A percentile compares a stretch with the other conserved stretches of the same genome.
Evolutionary conservation across 2,113 vertebrate genomes (phyloP).

Genomic region (Felis catus): DNA sequence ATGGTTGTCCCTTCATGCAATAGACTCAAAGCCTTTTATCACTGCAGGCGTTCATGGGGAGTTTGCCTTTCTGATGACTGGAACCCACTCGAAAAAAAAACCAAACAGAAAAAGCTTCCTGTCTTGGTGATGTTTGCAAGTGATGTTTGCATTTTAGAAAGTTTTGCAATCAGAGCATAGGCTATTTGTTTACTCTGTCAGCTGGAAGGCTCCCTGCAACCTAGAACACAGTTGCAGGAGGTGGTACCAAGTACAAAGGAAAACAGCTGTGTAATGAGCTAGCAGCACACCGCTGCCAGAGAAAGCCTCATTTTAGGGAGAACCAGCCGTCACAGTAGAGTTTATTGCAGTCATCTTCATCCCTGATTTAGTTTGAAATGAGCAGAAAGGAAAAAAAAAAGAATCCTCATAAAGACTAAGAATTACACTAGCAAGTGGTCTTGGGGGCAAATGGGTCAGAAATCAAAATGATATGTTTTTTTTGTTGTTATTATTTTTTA

Average conservation of each 20-base stretch:
- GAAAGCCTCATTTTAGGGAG: constrained; percentile 40
- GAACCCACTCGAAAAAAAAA: constrained; percentile 30
- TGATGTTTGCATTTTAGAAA: constrained; percentile 55
- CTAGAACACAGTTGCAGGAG: constrained; percentile 36
- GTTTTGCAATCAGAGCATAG: constrained; percentile 58
- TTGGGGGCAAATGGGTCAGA: neutral
- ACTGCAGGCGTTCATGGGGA: constrained; percentile 31
- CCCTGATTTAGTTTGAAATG: constrained; percentile 50
- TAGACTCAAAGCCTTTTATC: constrained; percentile 64
- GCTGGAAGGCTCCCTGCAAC: constrained; percentile 15
- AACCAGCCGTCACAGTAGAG: neutral
- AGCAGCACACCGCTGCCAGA: constrained; percentile 76
- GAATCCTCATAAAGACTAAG: neutral
- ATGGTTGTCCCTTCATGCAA: constrained; percentile 25
- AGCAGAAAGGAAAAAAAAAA: constrained; percentile 31
- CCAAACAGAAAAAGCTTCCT: constrained; percentile 19
- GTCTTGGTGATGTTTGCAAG: constrained; percentile 3
- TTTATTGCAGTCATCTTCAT: constrained; percentile 56
- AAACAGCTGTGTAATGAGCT: constrained; percentile 73
- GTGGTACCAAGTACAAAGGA: constrained; percentile 63
- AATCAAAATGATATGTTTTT: neutral
- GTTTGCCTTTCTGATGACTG: constrained; percentile 23
- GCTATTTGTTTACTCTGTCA: constrained; percentile 66
- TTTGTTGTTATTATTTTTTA: accelerated
- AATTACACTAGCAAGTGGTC: neutral